Conservation (phyloP, 2,113 vertebrate species). For the Callipepla squamata region DNA sequence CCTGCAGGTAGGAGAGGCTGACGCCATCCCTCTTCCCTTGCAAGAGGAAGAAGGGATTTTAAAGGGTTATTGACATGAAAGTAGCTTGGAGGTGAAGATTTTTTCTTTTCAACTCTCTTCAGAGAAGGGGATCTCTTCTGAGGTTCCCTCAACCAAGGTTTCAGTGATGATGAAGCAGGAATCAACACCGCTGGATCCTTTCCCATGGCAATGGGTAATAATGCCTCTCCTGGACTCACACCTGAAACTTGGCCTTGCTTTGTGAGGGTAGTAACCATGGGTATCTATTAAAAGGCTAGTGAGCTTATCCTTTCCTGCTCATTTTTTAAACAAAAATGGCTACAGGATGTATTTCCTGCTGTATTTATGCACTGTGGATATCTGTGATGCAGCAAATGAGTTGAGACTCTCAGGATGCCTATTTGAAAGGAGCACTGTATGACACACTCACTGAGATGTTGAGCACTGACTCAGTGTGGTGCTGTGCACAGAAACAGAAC, state of each 20-base stretch:
- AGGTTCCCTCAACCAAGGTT: background rate
- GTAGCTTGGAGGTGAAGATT: background rate
- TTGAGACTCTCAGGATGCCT: background rate
- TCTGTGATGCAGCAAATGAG: background rate
- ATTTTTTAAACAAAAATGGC: background rate
- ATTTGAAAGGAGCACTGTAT: background rate
- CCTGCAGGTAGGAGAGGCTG: background rate
- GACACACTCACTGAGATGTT: background rate
- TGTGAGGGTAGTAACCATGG: background rate
- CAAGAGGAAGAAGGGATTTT: background rate
- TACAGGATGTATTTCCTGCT: background rate
- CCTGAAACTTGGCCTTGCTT: background rate
- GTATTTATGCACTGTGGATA: background rate
- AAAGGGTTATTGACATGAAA: background rate
- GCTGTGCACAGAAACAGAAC: background rate
- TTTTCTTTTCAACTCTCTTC: background rate
- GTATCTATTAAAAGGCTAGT: background rate
- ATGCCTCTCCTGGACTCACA: background rate
- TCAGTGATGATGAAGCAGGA: background rate
- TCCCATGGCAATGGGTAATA: background rate
- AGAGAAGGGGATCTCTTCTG: background rate
- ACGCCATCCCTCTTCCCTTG: background rate
- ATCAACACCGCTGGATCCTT: background rate
- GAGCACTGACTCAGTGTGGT: background rate
- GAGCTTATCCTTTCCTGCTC: background rate